Conservation (phyloP, 2,797 vertebrate genomes). For the Ptychobarbus kaznakovi region DNA sequence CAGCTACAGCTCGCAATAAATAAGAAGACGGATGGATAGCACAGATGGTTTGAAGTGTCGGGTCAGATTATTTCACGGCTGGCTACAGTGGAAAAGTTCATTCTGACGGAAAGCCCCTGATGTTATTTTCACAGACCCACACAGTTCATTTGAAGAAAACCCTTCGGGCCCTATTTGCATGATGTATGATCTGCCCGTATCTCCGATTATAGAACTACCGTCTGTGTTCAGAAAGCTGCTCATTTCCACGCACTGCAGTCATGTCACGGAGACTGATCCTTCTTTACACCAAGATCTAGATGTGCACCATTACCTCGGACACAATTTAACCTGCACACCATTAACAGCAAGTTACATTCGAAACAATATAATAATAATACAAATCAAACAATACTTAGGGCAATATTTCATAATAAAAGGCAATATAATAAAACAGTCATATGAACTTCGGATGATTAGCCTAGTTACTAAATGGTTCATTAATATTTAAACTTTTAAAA, state of each 20-base stretch:
- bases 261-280: conserved; percentile 25
- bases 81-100: conserved; percentile 92
- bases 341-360: background rate
- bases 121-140: conserved; percentile 90
- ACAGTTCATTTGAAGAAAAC: conserved; percentile 80
- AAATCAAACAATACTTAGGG: background rate
- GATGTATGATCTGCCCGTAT: conserved; percentile 86
- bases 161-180: conserved; percentile 85
- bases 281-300: conserved; percentile 22
- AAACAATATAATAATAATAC: background rate
- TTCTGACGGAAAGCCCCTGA: conserved; percentile 96
- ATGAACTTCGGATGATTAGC: background rate
- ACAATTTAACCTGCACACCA: background rate
- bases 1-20: conserved; percentile 93
- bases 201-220: conserved; percentile 81
- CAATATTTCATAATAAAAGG: background rate
- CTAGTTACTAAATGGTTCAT: background rate
- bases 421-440: background rate
- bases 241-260: conserved; percentile 70
- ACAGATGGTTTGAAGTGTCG: conserved; percentile 99
- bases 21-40: conserved; percentile 98
- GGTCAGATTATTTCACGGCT: conserved; percentile 98
- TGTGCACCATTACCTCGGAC: conserved; percentile 1
- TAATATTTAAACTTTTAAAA: conserved; percentile 42
- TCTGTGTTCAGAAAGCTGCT: conserved; percentile 82